Evolutionary conservation across 2,113 vertebrate species (phyloP).

Genomic region (Zapus hudsonius): DNA sequence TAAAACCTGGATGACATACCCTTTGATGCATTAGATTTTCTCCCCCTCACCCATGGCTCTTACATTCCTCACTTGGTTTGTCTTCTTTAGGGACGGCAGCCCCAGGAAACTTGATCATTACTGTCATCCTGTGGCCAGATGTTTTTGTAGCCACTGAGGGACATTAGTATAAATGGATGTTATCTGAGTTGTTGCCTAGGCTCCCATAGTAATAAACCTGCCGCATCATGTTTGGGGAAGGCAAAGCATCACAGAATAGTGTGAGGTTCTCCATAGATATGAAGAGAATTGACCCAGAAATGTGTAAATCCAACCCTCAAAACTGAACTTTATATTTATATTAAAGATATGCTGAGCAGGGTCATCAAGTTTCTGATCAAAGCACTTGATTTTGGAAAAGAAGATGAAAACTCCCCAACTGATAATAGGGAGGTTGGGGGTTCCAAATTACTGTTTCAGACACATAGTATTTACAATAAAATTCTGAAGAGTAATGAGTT

Average conservation of each 20-base stretch:
- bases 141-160: not conserved
- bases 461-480: not conserved
- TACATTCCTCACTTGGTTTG: too few relatives aligned
- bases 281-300: not conserved
- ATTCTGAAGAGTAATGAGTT: not conserved
- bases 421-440: not conserved
- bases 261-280: not conserved
- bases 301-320: not conserved
- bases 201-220: not conserved
- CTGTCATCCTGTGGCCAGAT: not conserved
- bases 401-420: not conserved
- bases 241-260: not conserved
- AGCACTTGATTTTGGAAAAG: not conserved
- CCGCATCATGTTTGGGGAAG: not conserved
- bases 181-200: slow-evolving; percentile 8
- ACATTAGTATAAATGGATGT: not conserved
- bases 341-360: not conserved
- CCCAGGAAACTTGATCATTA: not conserved
- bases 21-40: too few relatives aligned
- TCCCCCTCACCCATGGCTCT: too few relatives aligned
- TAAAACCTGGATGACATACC: too few relatives aligned
- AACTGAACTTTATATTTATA: too few relatives aligned
- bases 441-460: not conserved
- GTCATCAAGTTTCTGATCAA: not conserved
- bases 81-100: not conserved